Percentiles rank a stretch among this genome's conserved stretches.
Conservation (phyloP, 2,888 invertebrate species). For the Lasioglossum oenotherae region DNA sequence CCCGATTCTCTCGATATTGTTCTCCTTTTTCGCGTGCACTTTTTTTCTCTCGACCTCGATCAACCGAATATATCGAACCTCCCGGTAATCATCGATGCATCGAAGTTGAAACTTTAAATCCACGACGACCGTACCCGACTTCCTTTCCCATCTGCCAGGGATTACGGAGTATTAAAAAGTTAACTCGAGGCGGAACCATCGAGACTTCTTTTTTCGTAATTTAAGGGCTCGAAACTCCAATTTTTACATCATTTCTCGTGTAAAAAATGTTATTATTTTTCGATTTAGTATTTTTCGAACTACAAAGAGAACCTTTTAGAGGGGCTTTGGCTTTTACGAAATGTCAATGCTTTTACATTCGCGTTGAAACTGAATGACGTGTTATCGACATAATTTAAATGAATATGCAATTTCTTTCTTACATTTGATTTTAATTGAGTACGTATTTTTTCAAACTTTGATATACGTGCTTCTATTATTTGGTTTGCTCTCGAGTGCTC, state of each 20-base stretch:
- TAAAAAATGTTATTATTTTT: background rate
- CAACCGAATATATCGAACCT: slow-evolving; percentile 13
- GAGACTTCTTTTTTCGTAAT: background rate
- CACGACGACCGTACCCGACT: background rate
- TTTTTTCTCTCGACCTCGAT: slow-evolving; percentile 18
- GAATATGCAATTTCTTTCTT: background rate
- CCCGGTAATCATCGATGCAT: slow-evolving; percentile 20
- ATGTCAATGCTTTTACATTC: background rate
- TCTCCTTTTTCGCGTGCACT: slow-evolving; percentile 24
- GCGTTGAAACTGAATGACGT: no score
- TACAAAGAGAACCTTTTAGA: background rate
- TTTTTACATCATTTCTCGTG: no score
- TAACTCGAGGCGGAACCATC: background rate
- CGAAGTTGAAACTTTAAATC: background rate
- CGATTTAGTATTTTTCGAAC: no score
- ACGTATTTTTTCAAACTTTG: background rate
- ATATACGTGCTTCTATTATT: background rate
- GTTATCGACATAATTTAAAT: background rate
- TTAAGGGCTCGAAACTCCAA: background rate
- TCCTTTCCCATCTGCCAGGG: background rate
- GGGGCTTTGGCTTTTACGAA: background rate
- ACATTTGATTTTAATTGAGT: background rate
- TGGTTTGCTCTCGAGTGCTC: background rate
- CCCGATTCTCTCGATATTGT: slow-evolving; percentile 33
- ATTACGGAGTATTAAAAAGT: background rate